A percentile compares a stretch with the other conserved stretches of the same genome.
Evolutionary conservation across 2,113 vertebrate genomes (phyloP).

Genomic region (Syngnathus typhle): DNA sequence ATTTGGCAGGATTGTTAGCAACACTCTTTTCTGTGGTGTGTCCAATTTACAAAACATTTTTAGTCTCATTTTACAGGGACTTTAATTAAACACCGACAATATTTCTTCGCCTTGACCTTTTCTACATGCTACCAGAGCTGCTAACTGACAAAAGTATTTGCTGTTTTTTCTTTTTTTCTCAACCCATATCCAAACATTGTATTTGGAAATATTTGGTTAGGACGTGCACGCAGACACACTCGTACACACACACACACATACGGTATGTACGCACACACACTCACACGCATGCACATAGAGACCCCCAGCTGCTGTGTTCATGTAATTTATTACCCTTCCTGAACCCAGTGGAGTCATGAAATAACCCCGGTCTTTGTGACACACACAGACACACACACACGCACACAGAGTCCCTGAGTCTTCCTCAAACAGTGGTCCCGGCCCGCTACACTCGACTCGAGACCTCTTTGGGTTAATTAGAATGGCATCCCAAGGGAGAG

Average conservation of each 20-base stretch:
- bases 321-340: constrained; percentile 66
- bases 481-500: constrained; percentile 50
- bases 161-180: constrained; percentile 4
- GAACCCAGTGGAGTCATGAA: constrained; percentile 68
- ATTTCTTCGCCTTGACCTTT: neutral
- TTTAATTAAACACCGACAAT: neutral
- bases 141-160: constrained; percentile 4
- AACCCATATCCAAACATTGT: constrained; percentile 9
- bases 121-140: neutral
- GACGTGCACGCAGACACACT: constrained; percentile 3
- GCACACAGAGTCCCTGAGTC: constrained; percentile 22
- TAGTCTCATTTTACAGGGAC: neutral
- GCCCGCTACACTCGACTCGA: constrained; percentile 24
- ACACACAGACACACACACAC: constrained; percentile 23
- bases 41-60: neutral
- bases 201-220: constrained; percentile 26
- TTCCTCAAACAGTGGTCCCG: constrained; percentile 42
- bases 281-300: constrained; percentile 23
- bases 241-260: constrained; percentile 39
- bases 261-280: constrained; percentile 1
- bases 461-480: constrained; percentile 72
- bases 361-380: constrained; percentile 51
- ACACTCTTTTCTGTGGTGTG: neutral
- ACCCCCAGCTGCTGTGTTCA: constrained; percentile 62
- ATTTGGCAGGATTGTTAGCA: neutral